Evolutionary conservation across 2,888 invertebrate genomes (phyloP), one percentile per base, ranked within the genome.

Genomic region (Mechanitis mazaeus): DNA sequence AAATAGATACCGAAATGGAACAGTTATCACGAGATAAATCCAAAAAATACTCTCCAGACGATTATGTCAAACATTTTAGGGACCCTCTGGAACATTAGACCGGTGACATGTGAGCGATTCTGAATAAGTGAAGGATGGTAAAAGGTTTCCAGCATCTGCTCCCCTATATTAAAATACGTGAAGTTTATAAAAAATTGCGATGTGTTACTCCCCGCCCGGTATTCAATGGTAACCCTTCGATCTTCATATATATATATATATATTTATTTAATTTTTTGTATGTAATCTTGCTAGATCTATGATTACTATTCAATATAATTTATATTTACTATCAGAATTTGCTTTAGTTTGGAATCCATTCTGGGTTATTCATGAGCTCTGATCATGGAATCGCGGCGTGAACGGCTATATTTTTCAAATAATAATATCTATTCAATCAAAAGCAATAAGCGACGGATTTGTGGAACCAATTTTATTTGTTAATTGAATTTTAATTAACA

Each of bases 101-200:
- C 67, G 60, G 70, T 75, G 73, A 78, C 75, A 68, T 77, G 64
- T 59, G 61, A 61, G 76, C 75, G 77, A 80, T 64, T 62, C 65
- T 71, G 71, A 71, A 73, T 73, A 79, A 79, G 81, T 71, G 69
- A 71, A 71, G 67, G 68, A 71, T 67, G 69, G 68, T 81, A 84
- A 85, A 84, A 85, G 85, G 82, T 80, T 83, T 77, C 77, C 77
- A 77, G 78, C 85, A 85, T 83, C 84, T 85, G 84, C 81, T 80
- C 83, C 83, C 84, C 74, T 73, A 85, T 85, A 84, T 67, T 65
- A 84, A 84, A 84, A 72, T 77, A 73, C 77, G 72, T 71, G 80
- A 77, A 83, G 77, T 80, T 80, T 80, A 83, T 83, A 83, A 83
- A 81, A 81, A 81, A 75, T 71, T 58, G 50, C 50, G 31, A 50